Evolutionary conservation across 2,797 vertebrate genomes (phyloP).

Genomic region (Merluccius polli): DNA sequence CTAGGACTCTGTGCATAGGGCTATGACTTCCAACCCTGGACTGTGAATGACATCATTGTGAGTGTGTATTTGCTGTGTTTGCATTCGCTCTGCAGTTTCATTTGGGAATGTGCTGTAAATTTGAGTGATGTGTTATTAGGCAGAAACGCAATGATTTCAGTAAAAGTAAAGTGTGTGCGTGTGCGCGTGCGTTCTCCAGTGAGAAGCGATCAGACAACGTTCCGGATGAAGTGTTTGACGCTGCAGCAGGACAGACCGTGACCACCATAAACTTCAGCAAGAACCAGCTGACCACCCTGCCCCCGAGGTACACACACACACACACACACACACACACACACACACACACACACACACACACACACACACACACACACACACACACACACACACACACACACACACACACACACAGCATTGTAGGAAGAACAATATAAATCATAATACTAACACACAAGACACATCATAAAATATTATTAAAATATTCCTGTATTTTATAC

Average conservation of each 20-base stretch:
- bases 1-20: too few relatives aligned
- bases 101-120: not conserved
- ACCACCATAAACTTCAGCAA: constrained; percentile 85
- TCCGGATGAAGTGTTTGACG: constrained; percentile 82
- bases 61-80: constrained; percentile 1
- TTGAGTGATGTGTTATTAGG: not conserved
- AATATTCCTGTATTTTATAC: too few relatives aligned
- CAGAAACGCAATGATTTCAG: not conserved
- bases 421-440: too few relatives aligned
- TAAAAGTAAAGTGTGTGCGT: constrained; percentile 1
- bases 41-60: constrained; percentile 1
- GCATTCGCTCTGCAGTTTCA: not conserved
- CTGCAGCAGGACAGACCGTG: constrained; percentile 66
- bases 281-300: constrained; percentile 82
- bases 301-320: constrained; percentile 77
- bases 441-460: too few relatives aligned
- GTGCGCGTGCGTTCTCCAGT: constrained; percentile 60
- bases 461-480: too few relatives aligned
- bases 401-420: too few relatives aligned
- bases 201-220: constrained; percentile 78
- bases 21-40: too few relatives aligned
- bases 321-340: not conserved
- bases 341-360: constrained; percentile 2
- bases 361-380: too few relatives aligned
- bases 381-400: too few relatives aligned